These are phyloP conservation scores for Drosophila putrida DNA, from an alignment of 2,888 invertebrate genomes.

Conservation along the genomic window DNA sequence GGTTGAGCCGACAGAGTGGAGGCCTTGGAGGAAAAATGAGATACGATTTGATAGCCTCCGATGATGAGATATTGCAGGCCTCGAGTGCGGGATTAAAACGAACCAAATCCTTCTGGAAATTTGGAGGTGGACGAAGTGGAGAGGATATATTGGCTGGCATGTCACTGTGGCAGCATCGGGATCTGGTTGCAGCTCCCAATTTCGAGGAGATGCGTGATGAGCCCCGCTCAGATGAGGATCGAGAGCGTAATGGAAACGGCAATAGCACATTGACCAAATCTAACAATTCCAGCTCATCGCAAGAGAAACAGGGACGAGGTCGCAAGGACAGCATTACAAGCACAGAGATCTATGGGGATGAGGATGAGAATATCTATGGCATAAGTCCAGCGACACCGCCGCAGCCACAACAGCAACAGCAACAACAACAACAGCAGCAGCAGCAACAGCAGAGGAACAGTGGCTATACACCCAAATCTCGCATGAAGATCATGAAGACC, in stretches of 20 bases:
- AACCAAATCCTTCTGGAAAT: conserved; percentile 95
- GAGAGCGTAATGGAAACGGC: conserved; percentile 36
- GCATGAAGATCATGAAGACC: conserved; percentile 85
- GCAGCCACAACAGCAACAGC: conserved; percentile 44
- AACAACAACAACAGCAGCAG: conserved; percentile 37
- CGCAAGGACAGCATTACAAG: conserved; percentile 84
- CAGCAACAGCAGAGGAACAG: conserved; percentile 55
- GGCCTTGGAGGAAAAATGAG: conserved; percentile 75
- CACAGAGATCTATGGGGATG: conserved; percentile 79
- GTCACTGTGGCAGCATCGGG: conserved; percentile 94
- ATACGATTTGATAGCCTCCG: conserved; percentile 83
- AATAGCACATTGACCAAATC: conserved; percentile 79
- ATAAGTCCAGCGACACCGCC: conserved; percentile 66
- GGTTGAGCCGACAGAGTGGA: conserved; percentile 67
- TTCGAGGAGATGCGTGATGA: conserved; percentile 74
- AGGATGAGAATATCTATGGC: conserved; percentile 84
- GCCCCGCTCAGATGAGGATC: conserved; percentile 58
- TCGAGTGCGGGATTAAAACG: conserved; percentile 89
- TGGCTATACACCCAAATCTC: conserved; percentile 82
- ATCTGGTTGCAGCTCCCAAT: conserved; percentile 88
- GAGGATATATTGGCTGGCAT: conserved; percentile 94
- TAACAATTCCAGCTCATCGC: conserved; percentile 78
- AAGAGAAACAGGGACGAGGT: conserved; percentile 66
- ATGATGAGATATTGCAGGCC: conserved; percentile 85
- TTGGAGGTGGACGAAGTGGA: conserved; percentile 88